Percentiles rank a stretch among this genome's conserved stretches.
phyloP scores from a whole-genome alignment of 1,140 invertebrate species.

The Caerostris extrusa region DNA sequence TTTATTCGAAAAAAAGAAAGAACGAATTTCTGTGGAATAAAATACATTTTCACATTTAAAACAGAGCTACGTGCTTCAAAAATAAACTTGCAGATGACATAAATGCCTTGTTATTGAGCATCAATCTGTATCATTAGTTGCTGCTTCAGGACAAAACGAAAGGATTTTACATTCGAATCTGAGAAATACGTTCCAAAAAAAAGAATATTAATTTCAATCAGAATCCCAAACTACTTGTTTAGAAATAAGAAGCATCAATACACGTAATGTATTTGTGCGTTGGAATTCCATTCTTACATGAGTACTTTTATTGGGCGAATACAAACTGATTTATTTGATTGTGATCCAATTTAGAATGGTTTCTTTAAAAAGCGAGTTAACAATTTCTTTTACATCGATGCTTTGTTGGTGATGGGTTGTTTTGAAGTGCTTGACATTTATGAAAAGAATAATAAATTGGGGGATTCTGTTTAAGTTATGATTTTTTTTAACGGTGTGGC shows the following conservation, averaged over 20 bases:
- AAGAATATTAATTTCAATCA: constrained; percentile 2
- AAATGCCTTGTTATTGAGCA: not conserved
- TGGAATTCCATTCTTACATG: no score
- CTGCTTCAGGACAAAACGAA: not conserved
- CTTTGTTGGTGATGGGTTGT: no score
- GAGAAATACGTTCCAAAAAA: not conserved
- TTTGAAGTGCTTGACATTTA: no score
- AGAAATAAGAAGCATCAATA: not conserved
- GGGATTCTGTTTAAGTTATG: no score
- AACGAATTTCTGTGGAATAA: not conserved
- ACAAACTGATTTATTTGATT: no score
- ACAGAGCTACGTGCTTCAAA: not conserved
- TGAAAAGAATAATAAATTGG: no score
- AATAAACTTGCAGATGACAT: not conserved
- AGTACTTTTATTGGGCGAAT: no score
- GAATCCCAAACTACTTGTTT: not conserved
- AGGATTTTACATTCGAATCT: not conserved
- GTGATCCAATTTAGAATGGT: no score
- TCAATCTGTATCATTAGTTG: not conserved
- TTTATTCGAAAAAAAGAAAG: not conserved
- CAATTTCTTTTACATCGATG: no score
- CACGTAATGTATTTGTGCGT: no score
- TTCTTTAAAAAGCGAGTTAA: no score
- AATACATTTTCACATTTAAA: not conserved
- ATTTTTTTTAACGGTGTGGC: no score